phyloP scores from a whole-genome alignment of 2,888 invertebrate genomes.

The Eupsilia transversa region DNA sequence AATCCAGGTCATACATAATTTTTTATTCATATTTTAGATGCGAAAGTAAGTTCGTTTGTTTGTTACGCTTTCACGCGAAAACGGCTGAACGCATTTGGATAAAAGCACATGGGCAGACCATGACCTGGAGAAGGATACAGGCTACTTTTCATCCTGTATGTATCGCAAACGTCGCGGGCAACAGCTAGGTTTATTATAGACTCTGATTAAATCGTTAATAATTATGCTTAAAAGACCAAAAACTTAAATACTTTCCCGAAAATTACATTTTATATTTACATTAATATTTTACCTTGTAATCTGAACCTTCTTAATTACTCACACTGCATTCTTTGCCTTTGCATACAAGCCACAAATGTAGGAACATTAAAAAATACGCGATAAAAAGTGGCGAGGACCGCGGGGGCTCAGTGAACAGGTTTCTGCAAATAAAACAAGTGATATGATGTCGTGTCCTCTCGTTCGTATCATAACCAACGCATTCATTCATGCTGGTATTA shows the following conservation, averaged over 20 bases:
- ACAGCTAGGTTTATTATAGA: not conserved
- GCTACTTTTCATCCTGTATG: too few relatives aligned
- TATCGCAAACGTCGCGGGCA: too few relatives aligned
- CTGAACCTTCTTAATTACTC: slow-evolving; percentile 42
- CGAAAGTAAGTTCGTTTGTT: too few relatives aligned
- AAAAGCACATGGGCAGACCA: too few relatives aligned
- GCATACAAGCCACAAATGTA: slow-evolving; percentile 55
- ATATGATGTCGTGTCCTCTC: slow-evolving; percentile 72
- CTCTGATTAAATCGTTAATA: not conserved
- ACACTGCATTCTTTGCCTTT: slow-evolving; percentile 48
- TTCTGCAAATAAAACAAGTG: slow-evolving; percentile 77
- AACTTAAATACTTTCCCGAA: slow-evolving; percentile 1
- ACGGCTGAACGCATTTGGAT: too few relatives aligned
- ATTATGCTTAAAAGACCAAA: not conserved
- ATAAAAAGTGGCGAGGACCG: slow-evolving; percentile 55
- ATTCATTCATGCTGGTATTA: slow-evolving; percentile 77
- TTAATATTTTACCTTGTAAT: slow-evolving; percentile 20
- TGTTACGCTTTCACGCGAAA: too few relatives aligned
- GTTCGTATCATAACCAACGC: slow-evolving; percentile 55
- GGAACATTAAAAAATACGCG: slow-evolving; percentile 61
- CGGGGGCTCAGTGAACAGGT: slow-evolving; percentile 61
- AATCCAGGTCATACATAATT: too few relatives aligned
- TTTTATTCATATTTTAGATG: too few relatives aligned
- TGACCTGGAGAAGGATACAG: too few relatives aligned
- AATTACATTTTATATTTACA: too few relatives aligned